Conservation (phyloP, 2,113 vertebrate genomes). For the Meriones unguiculatus region DNA sequence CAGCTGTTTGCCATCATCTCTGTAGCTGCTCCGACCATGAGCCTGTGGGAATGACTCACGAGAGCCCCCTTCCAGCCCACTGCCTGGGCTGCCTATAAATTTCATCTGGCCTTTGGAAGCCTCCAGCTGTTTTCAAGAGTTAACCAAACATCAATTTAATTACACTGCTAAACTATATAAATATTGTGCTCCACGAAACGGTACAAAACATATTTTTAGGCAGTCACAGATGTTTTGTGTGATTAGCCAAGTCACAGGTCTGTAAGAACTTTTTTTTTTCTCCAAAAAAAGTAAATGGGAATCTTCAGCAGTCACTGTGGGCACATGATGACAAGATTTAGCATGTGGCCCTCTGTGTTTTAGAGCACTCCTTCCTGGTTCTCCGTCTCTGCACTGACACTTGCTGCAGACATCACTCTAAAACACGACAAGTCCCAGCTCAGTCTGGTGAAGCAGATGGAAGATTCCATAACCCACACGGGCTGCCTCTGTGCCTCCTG, state of each 20-base stretch:
- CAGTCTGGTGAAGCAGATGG: not conserved
- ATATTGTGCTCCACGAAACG: slow-evolving; percentile 78
- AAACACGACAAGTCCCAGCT: not conserved
- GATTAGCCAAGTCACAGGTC: slow-evolving; percentile 72
- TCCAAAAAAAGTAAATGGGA: slow-evolving; percentile 24
- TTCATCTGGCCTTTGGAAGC: slow-evolving; percentile 50
- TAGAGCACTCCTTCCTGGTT: not conserved
- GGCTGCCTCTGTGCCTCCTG: not conserved
- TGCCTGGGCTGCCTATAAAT: slow-evolving; percentile 22
- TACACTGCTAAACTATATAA: slow-evolving; percentile 71
- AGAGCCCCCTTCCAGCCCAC: not conserved
- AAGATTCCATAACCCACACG: not conserved
- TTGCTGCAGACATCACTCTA: not conserved
- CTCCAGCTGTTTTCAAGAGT: slow-evolving; percentile 74
- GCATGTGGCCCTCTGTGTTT: not conserved
- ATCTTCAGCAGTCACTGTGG: not conserved
- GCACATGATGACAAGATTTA: accelerated
- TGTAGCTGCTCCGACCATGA: not conserved
- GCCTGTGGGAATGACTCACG: not conserved
- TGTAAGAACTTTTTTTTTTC: slow-evolving; percentile 16
- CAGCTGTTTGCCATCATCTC: not conserved
- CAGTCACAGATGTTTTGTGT: slow-evolving; percentile 74
- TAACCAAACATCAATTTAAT: slow-evolving; percentile 79
- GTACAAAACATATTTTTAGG: slow-evolving; percentile 80
- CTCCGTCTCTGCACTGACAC: not conserved